These are phyloP conservation scores for Tipula confusa DNA, from an alignment of 2,888 invertebrate genomes.

Conservation along the genomic window DNA sequence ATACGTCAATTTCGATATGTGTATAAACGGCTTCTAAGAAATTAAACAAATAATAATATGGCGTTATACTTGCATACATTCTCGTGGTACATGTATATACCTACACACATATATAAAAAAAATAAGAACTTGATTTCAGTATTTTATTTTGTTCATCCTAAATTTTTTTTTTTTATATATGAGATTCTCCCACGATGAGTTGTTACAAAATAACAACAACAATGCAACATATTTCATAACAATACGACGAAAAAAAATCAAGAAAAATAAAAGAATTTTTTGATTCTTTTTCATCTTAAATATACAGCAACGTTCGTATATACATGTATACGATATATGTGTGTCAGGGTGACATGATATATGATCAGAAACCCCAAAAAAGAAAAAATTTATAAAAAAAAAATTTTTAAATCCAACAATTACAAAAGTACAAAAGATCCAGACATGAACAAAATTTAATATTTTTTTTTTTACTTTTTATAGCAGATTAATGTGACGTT, in stretches of 20 bases:
- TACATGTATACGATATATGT: background rate
- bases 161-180: conserved; percentile 14
- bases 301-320: background rate
- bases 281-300: background rate
- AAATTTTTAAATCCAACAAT: background rate
- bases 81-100: background rate
- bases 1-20: background rate
- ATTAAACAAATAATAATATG: background rate
- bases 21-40: background rate
- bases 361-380: conserved; percentile 28
- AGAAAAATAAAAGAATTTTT: conserved; percentile 13
- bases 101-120: background rate
- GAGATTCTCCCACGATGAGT: conserved; percentile 25
- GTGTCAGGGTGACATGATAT: conserved; percentile 30
- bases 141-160: background rate
- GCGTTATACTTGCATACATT: too few species aligned
- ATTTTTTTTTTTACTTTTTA: background rate
- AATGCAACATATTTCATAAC: background rate
- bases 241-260: background rate
- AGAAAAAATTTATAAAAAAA: too few species aligned
- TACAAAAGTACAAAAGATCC: background rate
- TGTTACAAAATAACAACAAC: conserved; percentile 26
- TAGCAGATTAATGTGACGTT: background rate
- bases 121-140: conserved; percentile 1
- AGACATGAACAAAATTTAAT: background rate